These are phyloP conservation scores for Mionectes olivaceus DNA, from an alignment of 2,797 vertebrate species.

Conservation along the genomic window DNA sequence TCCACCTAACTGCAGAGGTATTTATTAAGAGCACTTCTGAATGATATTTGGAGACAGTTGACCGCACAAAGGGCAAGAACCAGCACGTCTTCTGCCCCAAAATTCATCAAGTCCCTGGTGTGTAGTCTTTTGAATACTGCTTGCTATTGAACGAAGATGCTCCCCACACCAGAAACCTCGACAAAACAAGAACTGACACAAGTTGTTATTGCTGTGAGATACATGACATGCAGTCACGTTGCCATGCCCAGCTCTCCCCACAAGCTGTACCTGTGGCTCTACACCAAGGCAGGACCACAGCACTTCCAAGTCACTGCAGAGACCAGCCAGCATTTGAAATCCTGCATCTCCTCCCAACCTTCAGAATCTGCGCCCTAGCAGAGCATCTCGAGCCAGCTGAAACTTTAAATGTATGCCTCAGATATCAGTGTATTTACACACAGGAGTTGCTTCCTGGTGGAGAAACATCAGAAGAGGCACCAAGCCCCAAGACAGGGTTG, in stretches of 20 bases:
- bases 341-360: rapidly evolving
- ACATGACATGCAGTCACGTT: not conserved
- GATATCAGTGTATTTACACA: not conserved
- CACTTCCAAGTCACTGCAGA: not conserved
- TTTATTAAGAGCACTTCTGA: not conserved
- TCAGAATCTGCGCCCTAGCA: not conserved
- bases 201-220: not conserved
- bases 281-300: not conserved
- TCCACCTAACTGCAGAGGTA: not conserved
- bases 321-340: not conserved
- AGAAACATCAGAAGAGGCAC: not conserved
- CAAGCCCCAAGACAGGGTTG: not conserved
- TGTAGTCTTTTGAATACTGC: not conserved
- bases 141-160: not conserved
- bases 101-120: not conserved
- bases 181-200: not conserved
- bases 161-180: rapidly evolving
- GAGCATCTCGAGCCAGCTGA: not conserved
- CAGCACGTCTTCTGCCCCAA: not conserved
- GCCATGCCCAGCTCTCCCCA: not conserved
- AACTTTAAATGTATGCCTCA: not conserved
- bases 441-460: not conserved
- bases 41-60: not conserved
- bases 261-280: not conserved
- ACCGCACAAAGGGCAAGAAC: not conserved